A percentile compares a stretch with the other conserved stretches of the same genome.
These are phyloP conservation scores for Dermolepida albohirtum DNA, from an alignment of 2,888 invertebrate species.

Conservation along the genomic window DNA sequence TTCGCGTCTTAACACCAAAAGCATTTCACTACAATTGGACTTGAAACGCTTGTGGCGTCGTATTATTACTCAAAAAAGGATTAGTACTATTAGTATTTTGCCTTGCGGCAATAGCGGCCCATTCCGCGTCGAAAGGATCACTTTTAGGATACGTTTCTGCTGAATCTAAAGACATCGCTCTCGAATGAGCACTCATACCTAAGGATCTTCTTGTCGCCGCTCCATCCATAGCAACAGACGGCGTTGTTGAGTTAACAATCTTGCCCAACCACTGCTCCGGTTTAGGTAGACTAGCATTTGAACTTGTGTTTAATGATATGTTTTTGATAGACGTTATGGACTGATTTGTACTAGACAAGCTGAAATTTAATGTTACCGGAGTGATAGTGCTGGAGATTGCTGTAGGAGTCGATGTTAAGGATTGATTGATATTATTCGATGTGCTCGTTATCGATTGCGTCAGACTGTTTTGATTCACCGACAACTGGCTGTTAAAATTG, in stretches of 20 bases:
- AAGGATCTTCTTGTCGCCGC: conserved; percentile 69
- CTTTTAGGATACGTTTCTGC: conserved; percentile 55
- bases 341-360: conserved; percentile 52
- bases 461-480: conserved; percentile 69
- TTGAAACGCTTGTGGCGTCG: conserved; percentile 70
- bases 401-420: conserved; percentile 53
- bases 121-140: conserved; percentile 76
- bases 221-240: conserved; percentile 58
- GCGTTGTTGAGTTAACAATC: conserved; percentile 72
- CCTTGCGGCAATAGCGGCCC: conserved; percentile 84
- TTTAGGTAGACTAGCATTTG: conserved; percentile 71
- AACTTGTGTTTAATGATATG: conserved; percentile 48
- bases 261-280: conserved; percentile 88
- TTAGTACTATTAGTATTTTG: conserved; percentile 70
- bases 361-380: conserved; percentile 56
- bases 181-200: conserved; percentile 65
- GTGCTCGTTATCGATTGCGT: conserved; percentile 59
- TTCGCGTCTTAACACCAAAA: conserved; percentile 3
- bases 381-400: conserved; percentile 52
- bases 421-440: conserved; percentile 58
- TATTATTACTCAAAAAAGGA: conserved; percentile 70
- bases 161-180: conserved; percentile 71
- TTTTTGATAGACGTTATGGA: conserved; percentile 46
- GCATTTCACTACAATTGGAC: conserved; percentile 69
- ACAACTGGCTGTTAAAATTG: conserved; percentile 70